Evolutionary conservation across 2,888 invertebrate genomes (phyloP).

Genomic region (Eudemis profundana): DNA sequence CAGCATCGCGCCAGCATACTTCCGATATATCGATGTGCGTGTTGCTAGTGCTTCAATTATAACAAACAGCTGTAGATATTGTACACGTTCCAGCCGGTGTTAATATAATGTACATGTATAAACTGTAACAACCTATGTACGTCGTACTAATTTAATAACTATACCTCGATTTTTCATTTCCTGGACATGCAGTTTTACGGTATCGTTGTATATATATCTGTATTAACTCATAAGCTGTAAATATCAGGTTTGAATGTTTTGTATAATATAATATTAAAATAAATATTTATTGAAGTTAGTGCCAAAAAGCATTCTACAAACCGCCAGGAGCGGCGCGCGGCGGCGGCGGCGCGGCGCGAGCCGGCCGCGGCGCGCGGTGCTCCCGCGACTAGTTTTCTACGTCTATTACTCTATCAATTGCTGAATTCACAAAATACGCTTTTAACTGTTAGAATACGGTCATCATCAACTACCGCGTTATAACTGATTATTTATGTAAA

Average conservation of each 20-base stretch:
- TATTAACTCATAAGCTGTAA: constrained; percentile 75
- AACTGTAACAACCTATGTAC: constrained; percentile 61
- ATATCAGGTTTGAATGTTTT: constrained; percentile 76
- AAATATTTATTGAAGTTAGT: constrained; percentile 81
- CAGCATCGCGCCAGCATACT: constrained; percentile 49
- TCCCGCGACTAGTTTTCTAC: constrained; percentile 45
- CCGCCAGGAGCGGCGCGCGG: constrained; percentile 66
- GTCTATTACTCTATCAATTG: constrained; percentile 54
- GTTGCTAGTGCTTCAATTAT: constrained; percentile 64
- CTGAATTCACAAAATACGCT: constrained; percentile 68
- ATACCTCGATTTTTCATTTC: constrained; percentile 57
- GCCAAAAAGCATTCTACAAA: constrained; percentile 81
- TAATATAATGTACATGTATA: constrained; percentile 60
- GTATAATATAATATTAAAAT: constrained; percentile 70
- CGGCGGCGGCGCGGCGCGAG: constrained; percentile 55
- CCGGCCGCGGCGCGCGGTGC: constrained; percentile 43
- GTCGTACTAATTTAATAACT: constrained; percentile 40
- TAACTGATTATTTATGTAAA: constrained; percentile 48
- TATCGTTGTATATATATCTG: constrained; percentile 67
- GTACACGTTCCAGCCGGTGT: constrained; percentile 67
- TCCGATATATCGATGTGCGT: constrained; percentile 58
- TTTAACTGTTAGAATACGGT: constrained; percentile 68
- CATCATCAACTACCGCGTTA: constrained; percentile 50
- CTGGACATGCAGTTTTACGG: constrained; percentile 50
- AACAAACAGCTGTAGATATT: constrained; percentile 67